phyloP scores from a whole-genome alignment of 2,113 vertebrate species.

The Setophaga kirtlandii region DNA sequence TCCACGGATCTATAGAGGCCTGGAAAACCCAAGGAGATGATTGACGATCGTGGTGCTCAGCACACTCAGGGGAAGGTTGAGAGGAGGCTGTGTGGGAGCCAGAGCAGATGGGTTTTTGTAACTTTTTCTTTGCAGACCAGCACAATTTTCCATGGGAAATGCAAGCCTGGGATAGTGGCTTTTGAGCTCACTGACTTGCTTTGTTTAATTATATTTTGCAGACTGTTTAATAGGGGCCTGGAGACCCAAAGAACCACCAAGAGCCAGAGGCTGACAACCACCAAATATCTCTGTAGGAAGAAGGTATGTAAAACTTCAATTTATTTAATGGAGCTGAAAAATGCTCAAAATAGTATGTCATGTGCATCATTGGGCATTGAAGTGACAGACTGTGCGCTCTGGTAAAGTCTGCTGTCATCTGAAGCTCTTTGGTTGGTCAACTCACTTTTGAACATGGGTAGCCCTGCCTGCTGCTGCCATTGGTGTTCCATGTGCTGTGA shows the following conservation, averaged over 20 bases:
- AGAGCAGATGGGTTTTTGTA: constrained; percentile 9
- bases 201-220: neutral
- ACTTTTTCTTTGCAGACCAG: neutral
- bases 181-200: neutral
- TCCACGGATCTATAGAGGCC: neutral
- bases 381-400: neutral
- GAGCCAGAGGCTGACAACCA: neutral
- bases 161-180: neutral
- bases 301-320: neutral
- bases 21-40: neutral
- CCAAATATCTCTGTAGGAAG: neutral
- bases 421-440: neutral
- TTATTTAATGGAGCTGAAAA: neutral
- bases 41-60: accelerated
- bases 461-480: neutral
- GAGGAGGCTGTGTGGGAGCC: neutral
- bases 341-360: neutral
- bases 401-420: neutral
- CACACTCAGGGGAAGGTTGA: neutral
- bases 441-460: neutral
- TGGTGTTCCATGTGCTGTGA: neutral
- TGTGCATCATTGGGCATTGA: neutral
- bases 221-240: neutral
- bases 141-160: neutral
- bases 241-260: neutral